phyloP scores from a whole-genome alignment of 2,113 vertebrate species.

The Chaetorhynchus papuensis region DNA sequence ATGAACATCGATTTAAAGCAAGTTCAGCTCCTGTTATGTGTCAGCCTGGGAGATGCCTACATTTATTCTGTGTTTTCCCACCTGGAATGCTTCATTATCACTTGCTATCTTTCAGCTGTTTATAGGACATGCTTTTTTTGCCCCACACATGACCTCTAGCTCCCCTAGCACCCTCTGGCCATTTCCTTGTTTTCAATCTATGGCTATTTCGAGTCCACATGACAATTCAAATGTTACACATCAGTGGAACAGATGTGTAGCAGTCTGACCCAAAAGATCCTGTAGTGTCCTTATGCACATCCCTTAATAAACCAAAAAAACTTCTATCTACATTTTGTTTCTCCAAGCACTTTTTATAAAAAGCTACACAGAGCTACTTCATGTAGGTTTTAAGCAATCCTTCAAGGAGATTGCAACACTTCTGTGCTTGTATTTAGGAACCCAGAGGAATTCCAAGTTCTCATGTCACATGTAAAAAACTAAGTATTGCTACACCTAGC shows the following conservation, averaged over 20 bases:
- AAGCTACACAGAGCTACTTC: neutral
- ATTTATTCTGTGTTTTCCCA: neutral
- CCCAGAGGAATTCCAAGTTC: neutral
- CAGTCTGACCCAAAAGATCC: neutral
- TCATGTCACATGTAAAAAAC: fast-evolving
- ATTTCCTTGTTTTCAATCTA: neutral
- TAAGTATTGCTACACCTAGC: neutral
- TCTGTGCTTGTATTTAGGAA: neutral
- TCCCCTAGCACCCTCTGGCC: neutral
- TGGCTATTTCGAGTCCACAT: neutral
- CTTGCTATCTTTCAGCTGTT: neutral
- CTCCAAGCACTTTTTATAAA: neutral
- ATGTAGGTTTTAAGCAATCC: neutral
- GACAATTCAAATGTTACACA: neutral
- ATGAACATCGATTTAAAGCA: neutral
- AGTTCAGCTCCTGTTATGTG: neutral
- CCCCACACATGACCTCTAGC: neutral
- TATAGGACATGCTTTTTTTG: neutral
- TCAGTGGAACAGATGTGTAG: neutral
- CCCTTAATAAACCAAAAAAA: neutral
- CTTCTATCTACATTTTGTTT: neutral
- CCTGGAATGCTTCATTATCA: neutral
- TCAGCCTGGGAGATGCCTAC: neutral
- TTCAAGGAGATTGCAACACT: neutral
- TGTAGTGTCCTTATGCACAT: neutral